A percentile compares a stretch with the other conserved stretches of the same genome.
phyloP scores from a whole-genome alignment of 2,888 invertebrate genomes.

The Eilema caniola region DNA sequence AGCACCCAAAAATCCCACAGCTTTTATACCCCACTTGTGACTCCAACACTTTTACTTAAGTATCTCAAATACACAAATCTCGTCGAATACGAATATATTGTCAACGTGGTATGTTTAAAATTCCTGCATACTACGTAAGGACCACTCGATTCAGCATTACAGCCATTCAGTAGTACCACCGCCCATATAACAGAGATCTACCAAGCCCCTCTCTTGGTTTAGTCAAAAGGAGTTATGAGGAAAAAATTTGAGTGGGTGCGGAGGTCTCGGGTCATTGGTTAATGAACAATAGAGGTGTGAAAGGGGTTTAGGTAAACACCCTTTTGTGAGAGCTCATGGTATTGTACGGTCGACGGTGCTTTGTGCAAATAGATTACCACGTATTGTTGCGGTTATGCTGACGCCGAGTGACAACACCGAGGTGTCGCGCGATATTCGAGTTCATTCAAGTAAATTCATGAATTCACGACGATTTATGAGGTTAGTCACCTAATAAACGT shows the following conservation, averaged over 20 bases:
- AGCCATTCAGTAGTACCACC: constrained; percentile 65
- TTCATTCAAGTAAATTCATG: constrained; percentile 22
- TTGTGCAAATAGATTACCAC: constrained; percentile 83
- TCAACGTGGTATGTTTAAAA: constrained; percentile 70
- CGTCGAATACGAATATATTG: constrained; percentile 57
- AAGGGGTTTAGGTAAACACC: constrained; percentile 86
- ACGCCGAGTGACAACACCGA: constrained; percentile 43
- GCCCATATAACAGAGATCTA: constrained; percentile 57
- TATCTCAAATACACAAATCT: constrained; percentile 50
- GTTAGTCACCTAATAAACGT: constrained; percentile 19
- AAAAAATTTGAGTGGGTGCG: constrained; percentile 46
- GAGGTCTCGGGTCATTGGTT: constrained; percentile 63
- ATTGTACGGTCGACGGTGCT: constrained; percentile 72
- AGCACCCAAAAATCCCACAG: constrained; percentile 40
- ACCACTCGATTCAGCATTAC: constrained; percentile 75
- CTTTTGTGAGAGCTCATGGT: constrained; percentile 79
- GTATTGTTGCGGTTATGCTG: constrained; percentile 69
- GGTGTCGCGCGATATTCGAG: constrained; percentile 19
- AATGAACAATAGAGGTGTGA: constrained; percentile 81
- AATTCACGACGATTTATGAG: constrained; percentile 9
- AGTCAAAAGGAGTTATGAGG: constrained; percentile 37
- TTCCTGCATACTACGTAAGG: constrained; percentile 69
- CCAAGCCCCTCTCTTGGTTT: constrained; percentile 44
- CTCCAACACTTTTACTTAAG: constrained; percentile 43
- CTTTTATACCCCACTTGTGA: constrained; percentile 48